These are phyloP conservation scores for Oligia fasciuncula DNA, from an alignment of 2,888 invertebrate species.

Conservation along the genomic window DNA sequence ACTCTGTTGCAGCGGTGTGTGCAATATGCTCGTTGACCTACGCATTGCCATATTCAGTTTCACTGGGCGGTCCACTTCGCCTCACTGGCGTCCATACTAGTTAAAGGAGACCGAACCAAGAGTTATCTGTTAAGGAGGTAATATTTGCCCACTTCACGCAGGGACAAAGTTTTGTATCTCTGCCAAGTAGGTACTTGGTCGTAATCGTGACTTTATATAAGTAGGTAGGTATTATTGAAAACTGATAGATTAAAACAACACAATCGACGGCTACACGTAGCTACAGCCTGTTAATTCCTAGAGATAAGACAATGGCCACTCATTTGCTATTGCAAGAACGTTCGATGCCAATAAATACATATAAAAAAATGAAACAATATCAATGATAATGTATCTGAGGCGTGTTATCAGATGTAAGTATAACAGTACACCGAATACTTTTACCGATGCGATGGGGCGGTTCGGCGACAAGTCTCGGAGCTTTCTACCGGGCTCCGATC, in stretches of 20 bases:
- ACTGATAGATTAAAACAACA: conserved; percentile 63
- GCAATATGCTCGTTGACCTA: conserved; percentile 73
- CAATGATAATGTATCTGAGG: conserved; percentile 80
- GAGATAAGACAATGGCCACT: conserved; percentile 82
- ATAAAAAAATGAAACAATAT: conserved; percentile 78
- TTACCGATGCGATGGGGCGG: conserved; percentile 72
- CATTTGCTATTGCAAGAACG: conserved; percentile 77
- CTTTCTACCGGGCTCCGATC: conserved; percentile 78
- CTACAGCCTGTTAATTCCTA: conserved; percentile 67
- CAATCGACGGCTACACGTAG: conserved; percentile 68
- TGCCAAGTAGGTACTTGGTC: conserved; percentile 24
- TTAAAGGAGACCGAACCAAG: conserved; percentile 18
- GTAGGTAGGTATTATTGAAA: conserved; percentile 38
- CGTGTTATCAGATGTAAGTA: conserved; percentile 79
- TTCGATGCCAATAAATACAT: conserved; percentile 74
- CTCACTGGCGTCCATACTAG: conserved; percentile 36
- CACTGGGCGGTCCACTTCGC: conserved; percentile 58
- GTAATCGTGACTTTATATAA: conserved; percentile 47
- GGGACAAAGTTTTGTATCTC: conserved; percentile 33
- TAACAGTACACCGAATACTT: conserved; percentile 78
- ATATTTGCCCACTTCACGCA: conserved; percentile 14
- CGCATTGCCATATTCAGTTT: conserved; percentile 71
- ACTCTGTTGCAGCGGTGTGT: conserved; percentile 56
- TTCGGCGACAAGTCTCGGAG: conserved; percentile 71
- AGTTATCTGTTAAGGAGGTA: conserved; percentile 8